These are phyloP conservation scores for Sycon ciliatum DNA, from an alignment of 37 sponge, comb jelly and placozoan species.

Conservation along the genomic window DNA sequence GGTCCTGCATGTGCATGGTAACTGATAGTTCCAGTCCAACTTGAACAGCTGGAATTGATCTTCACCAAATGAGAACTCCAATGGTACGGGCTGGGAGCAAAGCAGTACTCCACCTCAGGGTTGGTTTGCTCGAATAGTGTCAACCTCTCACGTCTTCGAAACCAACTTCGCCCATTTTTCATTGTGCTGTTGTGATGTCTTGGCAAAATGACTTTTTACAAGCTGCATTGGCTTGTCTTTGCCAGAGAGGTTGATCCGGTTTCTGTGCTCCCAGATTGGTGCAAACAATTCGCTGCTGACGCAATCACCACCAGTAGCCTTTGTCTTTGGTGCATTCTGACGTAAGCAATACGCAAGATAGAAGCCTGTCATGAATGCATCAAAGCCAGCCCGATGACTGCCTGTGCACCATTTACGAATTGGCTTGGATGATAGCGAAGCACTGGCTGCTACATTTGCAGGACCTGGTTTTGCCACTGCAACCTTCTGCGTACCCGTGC, in stretches of 20 bases:
- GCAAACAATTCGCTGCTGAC: not conserved
- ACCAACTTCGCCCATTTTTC: not conserved
- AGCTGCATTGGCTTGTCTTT: constrained; percentile 42
- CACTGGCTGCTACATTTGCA: not conserved
- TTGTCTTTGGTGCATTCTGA: not conserved
- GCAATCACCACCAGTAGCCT: not conserved
- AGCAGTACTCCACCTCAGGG: too few species aligned
- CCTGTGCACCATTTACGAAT: not conserved
- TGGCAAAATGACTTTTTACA: constrained; percentile 49
- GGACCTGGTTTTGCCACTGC: too few species aligned
- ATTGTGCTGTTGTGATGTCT: constrained; percentile 38
- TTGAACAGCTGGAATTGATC: too few species aligned
- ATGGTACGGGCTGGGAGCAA: too few species aligned
- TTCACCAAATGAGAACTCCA: too few species aligned
- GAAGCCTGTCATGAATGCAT: constrained; percentile 82
- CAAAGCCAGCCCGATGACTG: constrained; percentile 67
- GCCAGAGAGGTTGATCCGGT: constrained; percentile 33
- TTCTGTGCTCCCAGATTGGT: constrained; percentile 21
- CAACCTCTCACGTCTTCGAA: too few species aligned
- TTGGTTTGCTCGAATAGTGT: too few species aligned
- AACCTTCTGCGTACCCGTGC: too few species aligned
- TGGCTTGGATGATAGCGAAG: not conserved
- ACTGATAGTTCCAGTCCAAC: too few species aligned
- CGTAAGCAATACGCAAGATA: constrained; percentile 28
- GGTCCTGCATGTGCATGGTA: too few species aligned